Evolutionary conservation across 2,888 invertebrate genomes (phyloP), one percentile per base, ranked within the genome.

Genomic region (Melieria crassipennis): DNA sequence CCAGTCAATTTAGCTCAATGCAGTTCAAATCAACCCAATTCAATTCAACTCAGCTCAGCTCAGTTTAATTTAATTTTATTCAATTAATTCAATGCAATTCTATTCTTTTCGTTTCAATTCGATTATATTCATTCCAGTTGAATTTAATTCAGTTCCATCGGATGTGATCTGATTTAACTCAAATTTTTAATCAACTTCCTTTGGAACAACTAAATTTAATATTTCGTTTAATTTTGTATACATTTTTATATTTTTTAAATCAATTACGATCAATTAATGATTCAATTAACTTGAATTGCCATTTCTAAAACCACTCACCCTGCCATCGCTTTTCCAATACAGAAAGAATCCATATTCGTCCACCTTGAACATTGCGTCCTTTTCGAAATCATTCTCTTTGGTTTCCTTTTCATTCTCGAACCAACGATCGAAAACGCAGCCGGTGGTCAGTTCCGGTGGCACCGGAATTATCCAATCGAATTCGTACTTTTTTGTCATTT

Each of bases 291-390:
- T 30, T 30, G 0, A 30, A 30, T 30, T 1, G 30, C 30, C 30
- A 30, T 30, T 30, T 30, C 4, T 11, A 60, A 70, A 47, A 48
- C 13, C 42, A 78, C 83, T 89, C 88, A 98, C 98, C 91, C 91
- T 91, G 78, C 94, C 95, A 75, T 98, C 98, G 84, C 97, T 97
- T 87, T 98, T 98, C 98, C 98, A 99, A 87, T 96, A 97, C 79
- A 99, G 94, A 88, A 98, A 99, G 90, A 98, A 98, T 60, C 97
- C 98, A 88, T 96, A 97, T 85, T 98, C 95, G 87, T 98, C 98
- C 65, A 98, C 98, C 88, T 95, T 95, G 88, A 98, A 97, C 77
- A 92, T 87, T 81, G 97, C 97, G 85, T 92, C 93, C 79, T 93
- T 91, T 86, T 98, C 97, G 70, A 93, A 89, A 79, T 96, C 97